These are phyloP conservation scores for Leucophenga varia DNA, from an alignment of 1,140 invertebrate genomes.

Conservation along the genomic window DNA sequence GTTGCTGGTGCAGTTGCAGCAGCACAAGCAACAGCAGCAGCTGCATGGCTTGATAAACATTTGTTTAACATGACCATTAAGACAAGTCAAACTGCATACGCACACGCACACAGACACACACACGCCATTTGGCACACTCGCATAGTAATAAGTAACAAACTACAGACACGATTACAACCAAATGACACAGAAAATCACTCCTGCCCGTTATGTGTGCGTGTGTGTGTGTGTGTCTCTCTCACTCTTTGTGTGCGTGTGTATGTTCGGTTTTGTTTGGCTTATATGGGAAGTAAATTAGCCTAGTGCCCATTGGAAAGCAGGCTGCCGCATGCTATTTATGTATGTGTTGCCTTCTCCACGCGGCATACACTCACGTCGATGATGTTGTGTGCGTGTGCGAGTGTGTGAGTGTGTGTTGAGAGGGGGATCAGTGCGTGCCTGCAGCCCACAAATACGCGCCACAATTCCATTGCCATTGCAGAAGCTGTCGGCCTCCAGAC, in stretches of 20 bases:
- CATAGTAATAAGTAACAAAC: slow-evolving; percentile 50
- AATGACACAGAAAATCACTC: too few relatives aligned
- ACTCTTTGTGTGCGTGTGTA: slow-evolving; percentile 16
- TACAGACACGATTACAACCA: too few relatives aligned
- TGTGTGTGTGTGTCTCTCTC: slow-evolving; percentile 1
- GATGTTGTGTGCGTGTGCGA: too few relatives aligned
- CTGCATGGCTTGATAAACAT: slow-evolving; percentile 52
- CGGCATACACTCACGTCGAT: neutral
- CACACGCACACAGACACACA: slow-evolving; percentile 19
- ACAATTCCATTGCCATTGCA: slow-evolving; percentile 36
- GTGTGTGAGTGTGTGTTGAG: slow-evolving; percentile 26
- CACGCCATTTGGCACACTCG: slow-evolving; percentile 25
- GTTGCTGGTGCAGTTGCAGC: neutral
- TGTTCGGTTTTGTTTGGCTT: slow-evolving; percentile 29
- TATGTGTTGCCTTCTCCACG: slow-evolving; percentile 5
- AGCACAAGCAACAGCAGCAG: slow-evolving; percentile 20
- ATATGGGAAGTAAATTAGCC: slow-evolving; percentile 49
- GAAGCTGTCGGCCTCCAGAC: slow-evolving; percentile 6
- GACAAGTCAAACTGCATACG: slow-evolving; percentile 48
- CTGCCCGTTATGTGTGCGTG: slow-evolving; percentile 28
- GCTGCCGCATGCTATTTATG: slow-evolving; percentile 42
- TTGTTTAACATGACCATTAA: slow-evolving; percentile 54
- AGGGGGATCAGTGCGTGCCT: slow-evolving; percentile 44
- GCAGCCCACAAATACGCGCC: slow-evolving; percentile 43
- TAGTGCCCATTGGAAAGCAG: slow-evolving; percentile 26